Evolutionary conservation across 92 coral and sea anemone species (phyloP), one percentile per base, ranked within the genome.

Genomic region (Phymanthus crucifer): DNA sequence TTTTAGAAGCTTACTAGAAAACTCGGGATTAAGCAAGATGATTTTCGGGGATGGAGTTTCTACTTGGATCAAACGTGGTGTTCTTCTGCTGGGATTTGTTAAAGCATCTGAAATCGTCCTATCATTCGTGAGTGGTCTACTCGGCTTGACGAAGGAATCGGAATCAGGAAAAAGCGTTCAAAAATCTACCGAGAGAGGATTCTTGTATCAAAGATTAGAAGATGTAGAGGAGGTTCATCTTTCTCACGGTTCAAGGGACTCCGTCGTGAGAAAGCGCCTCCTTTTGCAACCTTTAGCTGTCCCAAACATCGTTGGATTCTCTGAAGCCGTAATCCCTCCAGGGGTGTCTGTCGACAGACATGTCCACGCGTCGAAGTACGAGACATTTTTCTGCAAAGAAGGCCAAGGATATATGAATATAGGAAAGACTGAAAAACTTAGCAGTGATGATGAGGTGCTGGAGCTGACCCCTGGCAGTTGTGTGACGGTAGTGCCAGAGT

Each of bases 271-370:
- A 71, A 80, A 80, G 27, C 35, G 84, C 31, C 14, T 18, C 21
- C 78, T 80, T 4, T 40, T 80, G 16, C 77, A 40, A 45, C 76
- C 78, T 31, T 47, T 43, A 18, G 34, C 58, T 18, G 37, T 80
- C 9, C 84, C 84, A 0, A 34, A 80, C 37, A 32, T 80, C 37
- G 32, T 74, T 4, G 78, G 84, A 80, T 73, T 81, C 61, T 73
- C 85, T 23, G 82, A 81, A 64, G 85, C 72, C 27, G 21, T 72
- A 12, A 52, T 81, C 1, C 85, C 85, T 7, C n/a, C 57, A 23
- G 85, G 72, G 1, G 23, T 80, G 8, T 81, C 80, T 0, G 85
- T 81, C 0, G 85, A 81, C 46, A 35, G 85, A 38, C 85, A 81
- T 61, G 74, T 81, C 0, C 85, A 81, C 58, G 17, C 18, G 73